A percentile compares a stretch with the other conserved stretches of the same genome.
These are phyloP conservation scores for Drosophila auraria DNA, from an alignment of 1,140 invertebrate species.

Conservation along the genomic window DNA sequence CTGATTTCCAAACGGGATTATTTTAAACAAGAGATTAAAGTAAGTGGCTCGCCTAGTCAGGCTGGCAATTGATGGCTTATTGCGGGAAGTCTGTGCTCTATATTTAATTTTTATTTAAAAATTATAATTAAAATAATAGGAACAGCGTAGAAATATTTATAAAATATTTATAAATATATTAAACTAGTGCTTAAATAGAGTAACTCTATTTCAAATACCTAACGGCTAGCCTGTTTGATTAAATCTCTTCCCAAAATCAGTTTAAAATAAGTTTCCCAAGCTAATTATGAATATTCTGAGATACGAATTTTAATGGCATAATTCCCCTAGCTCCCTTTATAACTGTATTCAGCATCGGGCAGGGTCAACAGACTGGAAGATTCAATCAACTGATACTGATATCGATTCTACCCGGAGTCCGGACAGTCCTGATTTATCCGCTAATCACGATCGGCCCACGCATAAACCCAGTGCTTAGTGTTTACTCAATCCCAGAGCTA, in stretches of 20 bases:
- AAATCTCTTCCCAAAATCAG: not conserved
- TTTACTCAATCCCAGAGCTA: slow-evolving; percentile 56
- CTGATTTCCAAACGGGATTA: slow-evolving; percentile 41
- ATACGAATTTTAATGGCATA: not conserved
- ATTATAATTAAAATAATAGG: not conserved
- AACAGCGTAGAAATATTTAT: not conserved
- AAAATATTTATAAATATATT: too few species aligned
- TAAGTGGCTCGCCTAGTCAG: slow-evolving; percentile 10
- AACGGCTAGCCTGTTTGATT: not conserved
- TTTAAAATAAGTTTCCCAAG: not conserved
- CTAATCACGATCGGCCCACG: slow-evolving; percentile 66
- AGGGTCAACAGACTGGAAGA: slow-evolving; percentile 34
- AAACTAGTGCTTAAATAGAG: too few species aligned
- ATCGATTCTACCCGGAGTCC: slow-evolving; percentile 8
- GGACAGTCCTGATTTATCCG: slow-evolving; percentile 39
- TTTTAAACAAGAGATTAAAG: slow-evolving; percentile 16
- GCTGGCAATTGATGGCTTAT: not conserved
- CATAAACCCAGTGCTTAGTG: slow-evolving; percentile 43
- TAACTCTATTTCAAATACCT: not conserved
- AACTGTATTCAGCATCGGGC: slow-evolving; percentile 11
- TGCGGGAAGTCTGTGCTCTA: not conserved
- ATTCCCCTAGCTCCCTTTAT: not conserved
- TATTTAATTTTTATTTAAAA: not conserved
- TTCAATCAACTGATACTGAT: slow-evolving; percentile 52
- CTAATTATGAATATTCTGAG: slow-evolving; percentile 13